Evolutionary conservation across 1,140 invertebrate genomes (phyloP), one percentile per base, ranked within the genome.

Genomic region (Anoplophora glabripennis): DNA sequence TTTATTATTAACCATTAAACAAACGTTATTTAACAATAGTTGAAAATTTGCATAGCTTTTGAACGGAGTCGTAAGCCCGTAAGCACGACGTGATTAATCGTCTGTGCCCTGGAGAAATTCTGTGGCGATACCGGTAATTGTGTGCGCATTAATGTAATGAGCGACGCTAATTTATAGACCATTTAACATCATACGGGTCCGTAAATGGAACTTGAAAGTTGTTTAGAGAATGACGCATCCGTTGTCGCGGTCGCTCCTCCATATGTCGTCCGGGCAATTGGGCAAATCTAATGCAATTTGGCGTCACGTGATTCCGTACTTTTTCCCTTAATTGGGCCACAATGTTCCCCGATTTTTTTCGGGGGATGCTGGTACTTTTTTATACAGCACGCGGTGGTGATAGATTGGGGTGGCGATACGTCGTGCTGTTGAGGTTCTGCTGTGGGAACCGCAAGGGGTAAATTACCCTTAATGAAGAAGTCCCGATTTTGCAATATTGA

Each of bases 81-180:
- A 28, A 28, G 21, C 21, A 28, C 21, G 5, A 28, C 21, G 21
- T 28, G 21, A 28, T 28, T 28, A 28, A 28, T 28, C 2, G 21
- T 28, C 21, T 28, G 21, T 28, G 21, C 21, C 21, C 21, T 28
- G 21, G 21, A 40, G 44, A 8, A 46, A 46, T 46, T 46, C 28
- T 7, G 12, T 46, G 17, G 28, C n/a, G 28, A 9, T 28, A 46
- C 44, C 44, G 28, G 17, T 28, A 28, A 28, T 28, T 28, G 17
- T 21, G 5, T 21, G 44, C 17, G 11, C 44, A 28, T 28, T 28
- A 28, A 28, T 5, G 21, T 21, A 46, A 46, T 28, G 17, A 46
- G 17, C 12, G 18, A 46, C 44, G 44, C 44, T 46, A 46, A 46
- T 46, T 46, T 46, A 46, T 46, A 46, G 44, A 46, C 44, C 44